Base-by-base conservation (phyloP, 2,797 vertebrate species). In the Intellagama lesueurii region DNA sequence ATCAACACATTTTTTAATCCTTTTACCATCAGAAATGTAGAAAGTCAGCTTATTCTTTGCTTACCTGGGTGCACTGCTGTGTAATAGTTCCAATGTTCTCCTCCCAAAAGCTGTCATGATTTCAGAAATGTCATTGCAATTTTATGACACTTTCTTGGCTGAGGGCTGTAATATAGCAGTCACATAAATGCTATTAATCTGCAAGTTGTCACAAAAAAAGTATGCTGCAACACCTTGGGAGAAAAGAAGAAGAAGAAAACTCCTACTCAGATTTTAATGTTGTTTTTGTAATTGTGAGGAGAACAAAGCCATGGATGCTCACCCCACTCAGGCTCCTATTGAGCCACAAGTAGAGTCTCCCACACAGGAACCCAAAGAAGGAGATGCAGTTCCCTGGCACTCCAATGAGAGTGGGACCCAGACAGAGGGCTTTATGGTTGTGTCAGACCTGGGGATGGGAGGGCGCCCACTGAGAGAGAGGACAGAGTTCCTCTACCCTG, bases 111-210 rank as follows among this genome's bases (percentile, higher is more conserved):
- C 16, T 91, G 14, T 56, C 85, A 83, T 7, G 44, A 86, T 90
- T 94, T 90, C 56, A 89, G 87, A 91, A 93, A 91, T 83, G 35
- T 77, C 47, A 84, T 2, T 87, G 17, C 26, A 82, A 70, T 44
- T 84, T 89, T 91, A 47, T 89, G 85, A 89, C 86, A 60, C 86
- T 87, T 93, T 68, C 82, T 91, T 5, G 11, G 40, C 5, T 72
- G 49, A 17, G 12, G 0, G 64, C 79, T 66, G 88, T 56, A 70
- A 44, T 70, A 66, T 52, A 81, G 30, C 49, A 75, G 66, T 86
- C 79, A 12, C 3, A 84, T 81, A 84, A 30, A 87, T 90, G 89
- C 78, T 40, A 88, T 79, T 75, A 89, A 87, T 90, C 47, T 49
- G 69, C 84, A 75, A 82, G n/a, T 87, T 92, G 85, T 75, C 49